These are phyloP conservation scores for Hypomecis punctinalis DNA, from an alignment of 2,888 invertebrate species.

Conservation along the genomic window DNA sequence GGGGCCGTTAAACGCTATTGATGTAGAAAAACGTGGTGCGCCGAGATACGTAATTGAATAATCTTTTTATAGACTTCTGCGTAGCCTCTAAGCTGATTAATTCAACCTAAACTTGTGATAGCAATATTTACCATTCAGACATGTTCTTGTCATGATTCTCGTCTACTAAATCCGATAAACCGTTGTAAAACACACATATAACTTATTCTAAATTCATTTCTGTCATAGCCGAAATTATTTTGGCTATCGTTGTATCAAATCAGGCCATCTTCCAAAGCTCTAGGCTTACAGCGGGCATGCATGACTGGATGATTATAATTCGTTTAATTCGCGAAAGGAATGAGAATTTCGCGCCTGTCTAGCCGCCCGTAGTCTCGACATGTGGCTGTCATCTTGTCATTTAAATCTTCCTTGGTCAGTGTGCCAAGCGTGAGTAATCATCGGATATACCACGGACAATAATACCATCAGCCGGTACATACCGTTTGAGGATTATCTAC, in stretches of 20 bases:
- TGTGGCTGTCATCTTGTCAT: constrained; percentile 61
- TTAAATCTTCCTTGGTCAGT: constrained; percentile 65
- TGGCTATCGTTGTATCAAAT: constrained; percentile 6
- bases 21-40: constrained; percentile 16
- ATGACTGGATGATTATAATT: constrained; percentile 17
- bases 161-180: no score
- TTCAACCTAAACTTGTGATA: no score
- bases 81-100: constrained; percentile 9
- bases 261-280: constrained; percentile 11
- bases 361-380: constrained; percentile 46
- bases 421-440: constrained; percentile 68
- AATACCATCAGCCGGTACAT: constrained; percentile 39
- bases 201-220: no score
- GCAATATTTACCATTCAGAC: no score
- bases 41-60: constrained; percentile 12
- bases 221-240: no score
- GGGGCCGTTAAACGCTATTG: constrained; percentile 22
- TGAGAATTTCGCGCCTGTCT: constrained; percentile 45
- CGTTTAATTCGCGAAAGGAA: constrained; percentile 29
- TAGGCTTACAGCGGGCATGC: background rate
- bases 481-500: constrained; percentile 45
- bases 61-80: background rate
- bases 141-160: no score
- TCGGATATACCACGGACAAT: constrained; percentile 53
- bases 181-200: no score